phyloP scores from a whole-genome alignment of 2,113 vertebrate genomes.

The Lepisosteus oculatus region DNA sequence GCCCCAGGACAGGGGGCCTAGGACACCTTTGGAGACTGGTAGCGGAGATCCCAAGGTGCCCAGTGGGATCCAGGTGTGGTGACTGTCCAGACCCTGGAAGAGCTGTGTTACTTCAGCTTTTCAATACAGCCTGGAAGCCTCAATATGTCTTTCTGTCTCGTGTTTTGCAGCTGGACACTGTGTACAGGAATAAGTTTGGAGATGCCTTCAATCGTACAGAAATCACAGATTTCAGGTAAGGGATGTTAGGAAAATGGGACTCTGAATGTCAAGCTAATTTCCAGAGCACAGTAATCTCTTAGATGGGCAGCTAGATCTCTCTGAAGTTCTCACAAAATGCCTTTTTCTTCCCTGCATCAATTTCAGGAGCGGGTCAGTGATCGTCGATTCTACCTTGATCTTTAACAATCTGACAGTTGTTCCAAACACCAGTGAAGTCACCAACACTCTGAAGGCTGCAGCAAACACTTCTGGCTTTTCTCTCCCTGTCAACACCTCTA shows the following conservation, averaged over 20 bases:
- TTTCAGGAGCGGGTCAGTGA: slow-evolving; percentile 1
- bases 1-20: no score
- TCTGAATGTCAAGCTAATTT: no score
- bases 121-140: no score
- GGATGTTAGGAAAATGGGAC: not conserved
- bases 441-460: not conserved
- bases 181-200: not conserved
- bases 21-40: no score
- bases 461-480: not conserved
- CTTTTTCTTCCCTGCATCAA: not conserved
- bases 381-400: not conserved
- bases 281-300: no score
- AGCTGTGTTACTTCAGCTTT: no score
- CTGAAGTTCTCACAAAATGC: not conserved
- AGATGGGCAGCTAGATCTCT: not conserved
- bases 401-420: not conserved
- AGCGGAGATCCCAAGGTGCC: no score
- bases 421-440: not conserved
- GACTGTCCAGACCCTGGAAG: no score
- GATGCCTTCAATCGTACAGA: not conserved
- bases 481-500: not conserved
- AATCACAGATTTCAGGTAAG: not conserved
- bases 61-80: no score
- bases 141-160: not conserved
- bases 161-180: not conserved